Evolutionary conservation across 1,140 invertebrate genomes (phyloP).

Genomic region (Drosophila biarmipes): DNA sequence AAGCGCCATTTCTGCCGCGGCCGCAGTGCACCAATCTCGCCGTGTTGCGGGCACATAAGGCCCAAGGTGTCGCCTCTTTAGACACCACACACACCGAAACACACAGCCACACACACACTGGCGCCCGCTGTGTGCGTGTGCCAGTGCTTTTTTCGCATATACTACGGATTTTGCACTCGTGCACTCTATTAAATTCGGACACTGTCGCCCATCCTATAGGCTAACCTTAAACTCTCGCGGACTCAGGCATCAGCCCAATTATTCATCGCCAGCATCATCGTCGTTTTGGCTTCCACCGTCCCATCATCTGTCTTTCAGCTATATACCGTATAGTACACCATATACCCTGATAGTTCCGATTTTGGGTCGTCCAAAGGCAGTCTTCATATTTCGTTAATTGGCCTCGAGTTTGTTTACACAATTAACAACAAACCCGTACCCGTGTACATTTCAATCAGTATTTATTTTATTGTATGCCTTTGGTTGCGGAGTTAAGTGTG

Average conservation of each 20-base stretch:
- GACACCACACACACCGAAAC: slow-evolving; percentile 6
- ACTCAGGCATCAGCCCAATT: slow-evolving; percentile 42
- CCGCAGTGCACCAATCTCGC: slow-evolving; percentile 34
- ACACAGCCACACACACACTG: slow-evolving; percentile 12
- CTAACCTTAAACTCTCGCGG: slow-evolving; percentile 64
- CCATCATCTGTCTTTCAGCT: not conserved
- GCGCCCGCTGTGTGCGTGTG: slow-evolving; percentile 16
- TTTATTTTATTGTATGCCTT: slow-evolving; percentile 34
- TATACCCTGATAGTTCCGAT: slow-evolving; percentile 15
- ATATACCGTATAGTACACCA: not conserved
- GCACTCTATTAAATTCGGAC: slow-evolving; percentile 68
- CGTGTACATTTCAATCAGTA: slow-evolving; percentile 41
- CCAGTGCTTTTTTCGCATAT: slow-evolving; percentile 69
- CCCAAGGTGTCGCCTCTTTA: slow-evolving; percentile 67
- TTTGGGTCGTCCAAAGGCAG: slow-evolving; percentile 11
- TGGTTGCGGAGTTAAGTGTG: slow-evolving; percentile 13
- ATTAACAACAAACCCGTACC: slow-evolving; percentile 32
- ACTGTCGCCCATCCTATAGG: slow-evolving; percentile 28
- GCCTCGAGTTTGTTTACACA: slow-evolving; percentile 64
- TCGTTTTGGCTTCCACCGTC: not conserved
- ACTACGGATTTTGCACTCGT: slow-evolving; percentile 65
- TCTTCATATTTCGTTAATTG: slow-evolving; percentile 66
- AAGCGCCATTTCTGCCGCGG: slow-evolving; percentile 32
- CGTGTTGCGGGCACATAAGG: slow-evolving; percentile 43
- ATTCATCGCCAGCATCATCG: slow-evolving; percentile 20